phyloP scores from a whole-genome alignment of 2,113 vertebrate genomes.

The Atrichornis clamosus region DNA sequence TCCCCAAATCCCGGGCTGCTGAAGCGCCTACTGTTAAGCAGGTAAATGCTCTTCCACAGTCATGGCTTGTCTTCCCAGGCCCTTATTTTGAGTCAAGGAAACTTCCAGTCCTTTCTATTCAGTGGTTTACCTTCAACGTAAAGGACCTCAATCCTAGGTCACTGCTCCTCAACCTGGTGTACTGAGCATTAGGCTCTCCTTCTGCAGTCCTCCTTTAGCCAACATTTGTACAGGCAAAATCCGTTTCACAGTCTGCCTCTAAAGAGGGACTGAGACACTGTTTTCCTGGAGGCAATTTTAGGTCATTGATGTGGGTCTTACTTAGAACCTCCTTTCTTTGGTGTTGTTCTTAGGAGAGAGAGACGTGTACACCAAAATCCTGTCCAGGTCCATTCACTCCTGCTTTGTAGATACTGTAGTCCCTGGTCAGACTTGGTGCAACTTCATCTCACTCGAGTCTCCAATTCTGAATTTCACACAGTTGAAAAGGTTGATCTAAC shows the following conservation, averaged over 20 bases:
- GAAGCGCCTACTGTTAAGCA: not conserved
- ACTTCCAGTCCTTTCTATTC: not conserved
- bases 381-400: not conserved
- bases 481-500: not conserved
- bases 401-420: not conserved
- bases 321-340: not conserved
- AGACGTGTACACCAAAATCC: not conserved
- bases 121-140: not conserved
- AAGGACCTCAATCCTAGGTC: not conserved
- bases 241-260: not conserved
- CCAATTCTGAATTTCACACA: not conserved
- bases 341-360: not conserved
- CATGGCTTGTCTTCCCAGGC: not conserved
- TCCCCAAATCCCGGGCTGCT: not conserved
- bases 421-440: not conserved
- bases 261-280: not conserved
- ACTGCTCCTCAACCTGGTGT: not conserved
- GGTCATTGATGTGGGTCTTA: not conserved
- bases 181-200: not conserved
- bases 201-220: not conserved
- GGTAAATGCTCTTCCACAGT: not conserved
- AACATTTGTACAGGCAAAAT: not conserved
- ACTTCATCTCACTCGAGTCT: not conserved
- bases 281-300: not conserved
- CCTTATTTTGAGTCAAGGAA: not conserved